A percentile compares a stretch with the other conserved stretches of the same genome.
Conservation (phyloP, 1,140 invertebrate species). For the Brachystomella parvula region DNA sequence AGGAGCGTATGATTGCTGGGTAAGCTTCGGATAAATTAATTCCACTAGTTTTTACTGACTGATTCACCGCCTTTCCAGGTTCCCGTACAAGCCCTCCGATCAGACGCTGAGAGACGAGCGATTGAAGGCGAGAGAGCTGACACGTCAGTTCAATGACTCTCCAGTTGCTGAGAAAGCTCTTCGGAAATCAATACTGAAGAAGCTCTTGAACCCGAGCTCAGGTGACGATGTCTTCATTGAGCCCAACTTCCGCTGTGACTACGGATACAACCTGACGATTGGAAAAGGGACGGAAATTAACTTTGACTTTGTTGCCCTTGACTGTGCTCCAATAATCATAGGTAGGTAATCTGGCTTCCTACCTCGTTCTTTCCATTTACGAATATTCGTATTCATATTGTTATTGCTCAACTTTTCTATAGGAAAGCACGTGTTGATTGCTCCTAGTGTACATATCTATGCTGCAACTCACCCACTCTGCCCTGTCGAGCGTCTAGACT, state of each 20-base stretch:
- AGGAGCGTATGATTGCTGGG: conserved; percentile 30
- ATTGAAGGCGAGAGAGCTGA: conserved; percentile 3
- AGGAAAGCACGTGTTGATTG: conserved; percentile 27
- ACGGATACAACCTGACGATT: conserved; percentile 25
- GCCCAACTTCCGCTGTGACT: conserved; percentile 25
- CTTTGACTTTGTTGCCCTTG: conserved; percentile 33
- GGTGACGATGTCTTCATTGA: conserved; percentile 20
- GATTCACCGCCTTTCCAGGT: neutral
- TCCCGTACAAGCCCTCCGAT: conserved; percentile 20
- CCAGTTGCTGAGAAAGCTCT: conserved; percentile 14
- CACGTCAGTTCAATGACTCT: conserved; percentile 15
- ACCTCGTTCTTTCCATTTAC: neutral
- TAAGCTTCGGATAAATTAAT: conserved; percentile 5
- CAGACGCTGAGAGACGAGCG: conserved; percentile 6
- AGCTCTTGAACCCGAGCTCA: conserved; percentile 20
- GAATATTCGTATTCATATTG: neutral
- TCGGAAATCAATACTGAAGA: conserved; percentile 16
- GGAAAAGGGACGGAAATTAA: conserved; percentile 33
- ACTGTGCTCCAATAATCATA: conserved; percentile 31
- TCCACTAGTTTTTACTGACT: neutral
- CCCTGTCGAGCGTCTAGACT: conserved; percentile 21
- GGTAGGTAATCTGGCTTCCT: neutral
- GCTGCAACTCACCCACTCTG: conserved; percentile 30
- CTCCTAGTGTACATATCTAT: conserved; percentile 31
- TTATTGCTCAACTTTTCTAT: neutral